Base-by-base conservation (phyloP, 2,113 vertebrate species). In the Anoplopoma fimbria region DNA sequence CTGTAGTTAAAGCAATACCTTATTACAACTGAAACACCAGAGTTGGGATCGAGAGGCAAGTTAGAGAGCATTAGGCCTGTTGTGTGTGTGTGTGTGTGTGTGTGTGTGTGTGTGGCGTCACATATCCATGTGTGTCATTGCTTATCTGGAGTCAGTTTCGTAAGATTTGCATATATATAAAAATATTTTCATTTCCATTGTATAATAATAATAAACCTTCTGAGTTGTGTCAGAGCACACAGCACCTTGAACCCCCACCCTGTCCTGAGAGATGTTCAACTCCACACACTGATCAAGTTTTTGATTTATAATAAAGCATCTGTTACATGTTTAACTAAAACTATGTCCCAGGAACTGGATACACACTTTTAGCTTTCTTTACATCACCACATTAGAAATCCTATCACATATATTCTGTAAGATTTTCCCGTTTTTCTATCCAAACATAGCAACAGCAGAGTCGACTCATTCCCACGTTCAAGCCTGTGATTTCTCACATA, bases 381-480 rank as follows among this genome's bases (percentile, higher is more conserved):
- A 70, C 51, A 58, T 77, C 58, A 61, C n/a, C 67, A 79, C 69
- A 42, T 68, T 49, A 77, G 45, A 72, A 55, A 36, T 64, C 51
- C 53, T 61, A 76, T 77, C 58, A 58, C 73, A 84, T 74, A 68
- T 63, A 42, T 36, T 76, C 42, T 74, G 38, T 13, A 49, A 82
- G 40, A 42, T 77, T 29, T 87, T 62, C 19, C 57, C n/a, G 13
- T 71, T 64, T 57, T 53, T 65, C 65, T 75, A 31, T 87, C 69
- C 71, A 82, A 82, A 79, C 57, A 73, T 13, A 71, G 64, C 77
- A 57, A 51, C 63, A 33, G 64, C 70, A 29, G 40, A 64, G 36
- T 63, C n/a, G 38, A 40, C 7, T 1, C 69, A 76, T 92, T 92
- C 93, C 81, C 84, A 84, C 81, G 63, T 87, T 89, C 79, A 15